These are phyloP conservation scores for Hormiphora californensis DNA, from an alignment of 37 sponge, comb jelly and placozoan species.

Conservation along the genomic window DNA sequence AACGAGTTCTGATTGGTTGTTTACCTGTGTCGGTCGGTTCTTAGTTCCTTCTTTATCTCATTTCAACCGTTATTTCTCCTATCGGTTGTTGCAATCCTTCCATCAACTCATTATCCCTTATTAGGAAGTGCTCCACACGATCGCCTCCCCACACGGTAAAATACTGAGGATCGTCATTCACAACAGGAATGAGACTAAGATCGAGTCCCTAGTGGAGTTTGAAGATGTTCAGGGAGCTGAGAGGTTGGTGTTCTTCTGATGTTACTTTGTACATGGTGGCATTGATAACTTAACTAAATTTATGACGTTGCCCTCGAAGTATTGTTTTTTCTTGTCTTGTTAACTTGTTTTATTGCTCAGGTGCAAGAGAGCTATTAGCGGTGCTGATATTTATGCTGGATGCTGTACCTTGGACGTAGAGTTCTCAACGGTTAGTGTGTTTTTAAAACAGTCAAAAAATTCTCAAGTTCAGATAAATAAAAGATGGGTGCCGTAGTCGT, in stretches of 20 bases:
- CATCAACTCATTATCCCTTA: neutral
- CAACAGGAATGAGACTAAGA: conserved; percentile 24
- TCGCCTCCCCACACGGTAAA: conserved; percentile 20
- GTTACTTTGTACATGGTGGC: too few relatives aligned
- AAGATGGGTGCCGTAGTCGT: neutral
- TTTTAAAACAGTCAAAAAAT: neutral
- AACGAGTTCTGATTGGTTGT: too few relatives aligned
- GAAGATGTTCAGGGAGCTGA: conserved; percentile 27
- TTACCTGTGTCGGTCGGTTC: too few relatives aligned
- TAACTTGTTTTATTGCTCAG: too few relatives aligned
- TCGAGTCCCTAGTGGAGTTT: conserved; percentile 50
- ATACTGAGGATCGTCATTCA: conserved; percentile 21
- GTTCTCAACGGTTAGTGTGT: neutral
- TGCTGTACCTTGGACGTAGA: conserved; percentile 47
- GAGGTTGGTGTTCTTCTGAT: too few relatives aligned
- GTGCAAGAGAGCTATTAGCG: conserved; percentile 27
- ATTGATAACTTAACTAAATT: too few relatives aligned
- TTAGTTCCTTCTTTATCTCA: too few relatives aligned
- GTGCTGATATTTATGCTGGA: conserved; percentile 51
- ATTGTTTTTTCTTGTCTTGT: too few relatives aligned
- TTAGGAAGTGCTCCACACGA: conserved; percentile 44
- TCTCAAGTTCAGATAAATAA: too few relatives aligned
- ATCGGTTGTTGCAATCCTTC: neutral
- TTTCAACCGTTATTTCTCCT: neutral
- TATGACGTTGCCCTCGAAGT: too few relatives aligned